These are phyloP conservation scores for Pteropus rufus DNA, from an alignment of 2,797 vertebrate genomes.

Conservation along the genomic window DNA sequence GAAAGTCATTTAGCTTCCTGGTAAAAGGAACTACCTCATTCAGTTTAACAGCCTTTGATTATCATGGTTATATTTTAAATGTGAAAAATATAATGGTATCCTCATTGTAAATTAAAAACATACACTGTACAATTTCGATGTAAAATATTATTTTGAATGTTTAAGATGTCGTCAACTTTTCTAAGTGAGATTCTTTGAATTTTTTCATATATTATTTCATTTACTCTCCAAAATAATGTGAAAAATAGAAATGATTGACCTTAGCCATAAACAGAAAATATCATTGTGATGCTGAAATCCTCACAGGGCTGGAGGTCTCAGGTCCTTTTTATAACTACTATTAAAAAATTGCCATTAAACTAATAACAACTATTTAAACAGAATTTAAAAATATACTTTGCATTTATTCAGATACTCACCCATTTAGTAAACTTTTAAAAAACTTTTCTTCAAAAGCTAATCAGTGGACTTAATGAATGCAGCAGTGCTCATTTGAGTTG, in stretches of 20 bases:
- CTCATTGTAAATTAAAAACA: neutral
- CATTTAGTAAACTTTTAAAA: neutral
- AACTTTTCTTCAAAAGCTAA: neutral
- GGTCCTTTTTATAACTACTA: neutral
- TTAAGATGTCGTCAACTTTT: neutral
- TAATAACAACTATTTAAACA: neutral
- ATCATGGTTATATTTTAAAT: neutral
- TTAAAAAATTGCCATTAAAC: neutral
- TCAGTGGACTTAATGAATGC: neutral
- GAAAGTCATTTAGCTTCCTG: neutral
- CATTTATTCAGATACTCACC: neutral
- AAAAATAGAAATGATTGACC: neutral
- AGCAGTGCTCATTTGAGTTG: neutral
- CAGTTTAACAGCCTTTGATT: neutral
- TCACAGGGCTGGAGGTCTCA: neutral
- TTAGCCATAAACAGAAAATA: neutral
- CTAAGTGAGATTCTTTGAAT: neutral
- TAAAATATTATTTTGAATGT: neutral
- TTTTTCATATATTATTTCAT: neutral
- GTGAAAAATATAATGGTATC: neutral
- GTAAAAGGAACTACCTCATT: neutral
- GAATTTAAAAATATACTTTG: neutral
- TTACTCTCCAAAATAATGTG: neutral
- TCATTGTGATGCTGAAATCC: neutral
- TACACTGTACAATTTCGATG: neutral